phyloP scores from a whole-genome alignment of 2,888 invertebrate species.

The Orthonychiurus folsomi region DNA sequence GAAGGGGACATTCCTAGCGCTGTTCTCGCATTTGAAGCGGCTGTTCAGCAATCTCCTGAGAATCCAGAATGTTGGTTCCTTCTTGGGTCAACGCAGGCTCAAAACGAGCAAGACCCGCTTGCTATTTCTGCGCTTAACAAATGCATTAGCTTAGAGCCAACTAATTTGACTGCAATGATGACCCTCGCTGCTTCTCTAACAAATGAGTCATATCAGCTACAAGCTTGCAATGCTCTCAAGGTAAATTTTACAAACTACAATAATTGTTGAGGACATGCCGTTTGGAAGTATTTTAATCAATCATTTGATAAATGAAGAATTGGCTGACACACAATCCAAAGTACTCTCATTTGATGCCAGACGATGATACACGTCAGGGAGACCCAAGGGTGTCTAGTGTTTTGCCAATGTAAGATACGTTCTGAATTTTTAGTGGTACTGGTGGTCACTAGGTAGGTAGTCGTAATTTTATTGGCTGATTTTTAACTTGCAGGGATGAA shows the following conservation, averaged over 20 bases:
- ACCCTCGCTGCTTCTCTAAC: constrained; percentile 88
- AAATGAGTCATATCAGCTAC: constrained; percentile 86
- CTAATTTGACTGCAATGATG: constrained; percentile 75
- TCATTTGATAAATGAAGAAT: constrained; percentile 30
- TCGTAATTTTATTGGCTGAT: constrained; percentile 5
- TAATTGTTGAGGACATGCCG: not conserved
- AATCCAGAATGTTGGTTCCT: constrained; percentile 77
- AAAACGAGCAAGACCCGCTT: constrained; percentile 92
- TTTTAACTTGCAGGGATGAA: constrained; percentile 44
- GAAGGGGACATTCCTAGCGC: constrained; percentile 91
- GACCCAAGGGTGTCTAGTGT: constrained; percentile 14
- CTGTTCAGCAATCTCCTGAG: constrained; percentile 70
- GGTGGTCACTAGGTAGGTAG: not conserved
- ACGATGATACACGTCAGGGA: constrained; percentile 14
- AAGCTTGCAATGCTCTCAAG: constrained; percentile 71
- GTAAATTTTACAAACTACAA: constrained; percentile 40
- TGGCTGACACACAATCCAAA: constrained; percentile 44
- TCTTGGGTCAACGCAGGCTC: constrained; percentile 85
- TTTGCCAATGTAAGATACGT: constrained; percentile 26
- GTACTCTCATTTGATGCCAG: constrained; percentile 44
- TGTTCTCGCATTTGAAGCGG: constrained; percentile 91
- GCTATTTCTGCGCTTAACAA: constrained; percentile 86
- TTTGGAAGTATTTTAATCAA: constrained; percentile 7
- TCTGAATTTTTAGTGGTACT: not conserved
- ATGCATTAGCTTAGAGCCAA: constrained; percentile 68